A percentile compares a stretch with the other conserved stretches of the same genome.
These are phyloP conservation scores for Mugil cephalus DNA, from an alignment of 2,113 vertebrate genomes.

Conservation along the genomic window DNA sequence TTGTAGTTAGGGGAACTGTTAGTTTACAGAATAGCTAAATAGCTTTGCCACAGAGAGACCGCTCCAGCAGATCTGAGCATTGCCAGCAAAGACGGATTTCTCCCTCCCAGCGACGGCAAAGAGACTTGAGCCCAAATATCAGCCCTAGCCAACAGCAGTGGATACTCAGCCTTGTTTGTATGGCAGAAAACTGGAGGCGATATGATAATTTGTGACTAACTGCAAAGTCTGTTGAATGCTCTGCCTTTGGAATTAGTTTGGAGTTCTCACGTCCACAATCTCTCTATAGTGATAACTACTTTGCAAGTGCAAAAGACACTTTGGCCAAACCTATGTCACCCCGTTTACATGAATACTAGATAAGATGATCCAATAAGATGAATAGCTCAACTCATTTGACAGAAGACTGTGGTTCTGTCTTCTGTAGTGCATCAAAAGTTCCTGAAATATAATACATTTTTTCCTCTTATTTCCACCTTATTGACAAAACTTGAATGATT, in stretches of 20 bases:
- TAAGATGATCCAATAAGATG: too few species aligned
- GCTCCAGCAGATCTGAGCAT: not conserved
- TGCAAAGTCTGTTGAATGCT: slow-evolving; percentile 41
- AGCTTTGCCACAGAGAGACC: slow-evolving; percentile 7
- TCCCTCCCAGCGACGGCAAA: slow-evolving; percentile 9
- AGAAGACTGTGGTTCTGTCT: not conserved
- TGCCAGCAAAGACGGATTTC: slow-evolving; percentile 12
- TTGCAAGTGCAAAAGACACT: slow-evolving; percentile 3
- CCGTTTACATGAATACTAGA: too few species aligned
- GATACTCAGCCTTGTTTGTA: slow-evolving; percentile 10
- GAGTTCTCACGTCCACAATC: slow-evolving; percentile 21
- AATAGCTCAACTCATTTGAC: not conserved
- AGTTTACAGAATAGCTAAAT: not conserved
- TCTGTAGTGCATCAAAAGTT: too few species aligned
- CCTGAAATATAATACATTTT: too few species aligned
- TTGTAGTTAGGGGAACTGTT: not conserved
- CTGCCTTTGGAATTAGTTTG: not conserved
- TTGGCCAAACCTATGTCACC: not conserved
- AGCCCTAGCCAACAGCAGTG: slow-evolving; percentile 22
- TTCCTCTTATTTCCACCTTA: too few species aligned
- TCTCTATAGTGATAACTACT: not conserved
- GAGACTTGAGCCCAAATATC: slow-evolving; percentile 13
- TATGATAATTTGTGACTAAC: slow-evolving; percentile 40
- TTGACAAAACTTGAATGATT: too few species aligned
- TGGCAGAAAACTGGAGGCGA: slow-evolving; percentile 27